phyloP scores from a whole-genome alignment of 2,888 invertebrate genomes.

The Thereva nobilitata region DNA sequence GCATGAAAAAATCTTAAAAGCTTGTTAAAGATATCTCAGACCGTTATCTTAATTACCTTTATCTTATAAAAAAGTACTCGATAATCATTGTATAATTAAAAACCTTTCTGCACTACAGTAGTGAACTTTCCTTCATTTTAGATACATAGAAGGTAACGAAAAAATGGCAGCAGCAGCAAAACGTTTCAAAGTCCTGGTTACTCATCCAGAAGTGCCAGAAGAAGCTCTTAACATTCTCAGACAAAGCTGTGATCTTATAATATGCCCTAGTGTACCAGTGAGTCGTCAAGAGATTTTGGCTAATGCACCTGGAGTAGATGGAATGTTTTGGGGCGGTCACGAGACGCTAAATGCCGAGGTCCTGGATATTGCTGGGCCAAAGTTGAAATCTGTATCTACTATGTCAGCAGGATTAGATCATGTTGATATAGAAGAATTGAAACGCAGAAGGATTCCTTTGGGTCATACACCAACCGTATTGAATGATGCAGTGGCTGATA shows the following conservation, averaged over 20 bases:
- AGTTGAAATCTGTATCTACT: conserved; percentile 75
- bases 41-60: too few species aligned
- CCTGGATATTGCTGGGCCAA: conserved; percentile 60
- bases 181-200: conserved; percentile 68
- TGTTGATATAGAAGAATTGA: conserved; percentile 73
- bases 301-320: conserved; percentile 54
- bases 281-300: conserved; percentile 51
- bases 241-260: conserved; percentile 55
- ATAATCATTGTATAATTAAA: too few species aligned
- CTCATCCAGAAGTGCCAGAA: conserved; percentile 70
- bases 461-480: conserved; percentile 81
- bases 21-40: too few species aligned
- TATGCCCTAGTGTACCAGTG: conserved; percentile 50
- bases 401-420: conserved; percentile 89
- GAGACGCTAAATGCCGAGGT: conserved; percentile 51
- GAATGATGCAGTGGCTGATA: conserved; percentile 79
- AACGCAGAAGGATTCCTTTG: conserved; percentile 71
- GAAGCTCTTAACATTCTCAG: conserved; percentile 68
- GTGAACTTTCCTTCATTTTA: not conserved
- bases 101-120: too few species aligned
- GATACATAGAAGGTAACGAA: not conserved
- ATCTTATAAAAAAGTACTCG: too few species aligned
- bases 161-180: conserved; percentile 45
- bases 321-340: conserved; percentile 53
- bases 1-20: too few species aligned